A percentile compares a stretch with the other conserved stretches of the same genome.
Evolutionary conservation across 2,797 vertebrate species (phyloP).

Genomic region (Myripristis murdjan): DNA sequence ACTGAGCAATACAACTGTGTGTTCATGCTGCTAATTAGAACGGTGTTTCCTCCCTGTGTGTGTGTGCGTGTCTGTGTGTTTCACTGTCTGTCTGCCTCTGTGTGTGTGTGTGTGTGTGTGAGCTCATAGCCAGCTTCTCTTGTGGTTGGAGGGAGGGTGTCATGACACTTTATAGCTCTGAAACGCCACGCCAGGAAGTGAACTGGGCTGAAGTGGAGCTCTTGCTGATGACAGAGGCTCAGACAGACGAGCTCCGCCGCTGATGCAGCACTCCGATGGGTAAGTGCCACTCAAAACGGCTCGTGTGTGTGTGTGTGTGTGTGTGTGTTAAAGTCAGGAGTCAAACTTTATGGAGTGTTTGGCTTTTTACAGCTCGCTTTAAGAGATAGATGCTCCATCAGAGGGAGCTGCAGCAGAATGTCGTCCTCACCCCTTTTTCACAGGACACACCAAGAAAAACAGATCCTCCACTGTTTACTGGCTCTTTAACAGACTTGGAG

Average conservation of each 20-base stretch:
- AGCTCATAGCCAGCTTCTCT: constrained; percentile 38
- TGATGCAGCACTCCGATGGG: constrained; percentile 70
- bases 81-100: neutral
- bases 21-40: neutral
- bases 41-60: neutral
- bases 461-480: too few species aligned
- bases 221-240: constrained; percentile 52
- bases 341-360: neutral
- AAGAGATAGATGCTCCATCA: neutral
- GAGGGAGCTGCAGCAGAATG: neutral
- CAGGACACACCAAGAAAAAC: too few species aligned
- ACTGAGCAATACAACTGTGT: too few species aligned
- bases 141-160: constrained; percentile 72
- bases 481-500: too few species aligned
- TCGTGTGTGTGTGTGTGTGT: too few species aligned
- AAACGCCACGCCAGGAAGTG: constrained; percentile 77
- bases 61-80: neutral
- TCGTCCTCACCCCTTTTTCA: neutral
- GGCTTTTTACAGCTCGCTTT: neutral
- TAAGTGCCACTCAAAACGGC: constrained; percentile 46
- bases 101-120: constrained; percentile 38
- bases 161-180: constrained; percentile 60
- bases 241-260: constrained; percentile 41
- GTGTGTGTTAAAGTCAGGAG: neutral
- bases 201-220: constrained; percentile 47